Evolutionary conservation across 2,797 vertebrate genomes (phyloP).

Genomic region (Tinamus major): DNA sequence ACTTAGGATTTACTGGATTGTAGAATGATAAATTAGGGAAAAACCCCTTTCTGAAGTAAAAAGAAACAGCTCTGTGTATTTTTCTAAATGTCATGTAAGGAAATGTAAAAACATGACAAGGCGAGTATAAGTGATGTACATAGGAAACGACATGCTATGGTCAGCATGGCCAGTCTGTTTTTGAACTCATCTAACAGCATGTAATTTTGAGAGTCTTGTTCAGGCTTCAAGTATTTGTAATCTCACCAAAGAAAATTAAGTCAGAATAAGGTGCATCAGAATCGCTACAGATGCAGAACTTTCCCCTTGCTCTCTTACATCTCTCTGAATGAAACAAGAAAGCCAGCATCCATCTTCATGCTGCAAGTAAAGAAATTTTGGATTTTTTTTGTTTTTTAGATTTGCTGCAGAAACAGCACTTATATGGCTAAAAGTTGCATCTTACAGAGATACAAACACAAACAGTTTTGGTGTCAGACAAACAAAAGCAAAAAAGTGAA

Average conservation of each 20-base stretch:
- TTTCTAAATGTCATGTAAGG: accelerated
- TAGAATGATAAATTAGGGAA: accelerated
- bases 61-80: accelerated
- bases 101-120: neutral
- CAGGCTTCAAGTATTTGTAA: neutral
- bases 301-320: no score
- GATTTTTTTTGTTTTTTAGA: neutral
- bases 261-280: neutral
- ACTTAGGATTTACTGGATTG: neutral
- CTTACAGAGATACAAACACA: neutral
- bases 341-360: neutral
- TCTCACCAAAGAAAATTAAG: neutral
- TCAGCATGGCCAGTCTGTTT: accelerated
- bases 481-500: neutral
- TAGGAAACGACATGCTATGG: neutral
- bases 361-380: neutral
- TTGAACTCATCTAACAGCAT: neutral
- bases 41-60: neutral
- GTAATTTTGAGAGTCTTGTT: neutral
- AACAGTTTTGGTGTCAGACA: neutral
- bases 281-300: accelerated
- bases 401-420: neutral
- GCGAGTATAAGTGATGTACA: no score
- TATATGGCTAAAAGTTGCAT: accelerated
- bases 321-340: neutral